Percentiles rank a stretch among this genome's conserved stretches.
Conservation (phyloP, 1,140 invertebrate species). For the Drosophila pectinifera region DNA sequence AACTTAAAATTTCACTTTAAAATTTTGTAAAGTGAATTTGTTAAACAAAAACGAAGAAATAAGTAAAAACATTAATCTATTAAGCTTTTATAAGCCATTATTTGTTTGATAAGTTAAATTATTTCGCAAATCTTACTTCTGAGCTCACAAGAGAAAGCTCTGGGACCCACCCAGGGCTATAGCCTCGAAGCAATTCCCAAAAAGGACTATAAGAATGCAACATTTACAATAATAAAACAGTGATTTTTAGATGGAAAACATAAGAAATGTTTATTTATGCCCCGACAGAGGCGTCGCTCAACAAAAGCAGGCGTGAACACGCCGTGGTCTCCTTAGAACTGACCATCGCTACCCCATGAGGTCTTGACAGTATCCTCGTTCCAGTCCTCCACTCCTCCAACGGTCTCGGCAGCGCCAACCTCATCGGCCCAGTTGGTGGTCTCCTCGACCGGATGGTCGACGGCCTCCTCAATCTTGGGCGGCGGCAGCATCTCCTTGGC, state of each 20-base stretch:
- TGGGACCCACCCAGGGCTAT: no score
- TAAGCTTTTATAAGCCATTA: no score
- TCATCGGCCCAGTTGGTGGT: conserved; percentile 85
- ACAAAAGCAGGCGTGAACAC: not conserved
- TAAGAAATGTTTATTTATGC: conserved; percentile 71
- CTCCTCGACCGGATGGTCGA: conserved; percentile 83
- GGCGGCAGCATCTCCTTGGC: conserved; percentile 91
- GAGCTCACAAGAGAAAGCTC: no score
- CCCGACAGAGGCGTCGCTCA: conserved; percentile 30
- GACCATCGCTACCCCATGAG: conserved; percentile 84
- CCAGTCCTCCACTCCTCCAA: conserved; percentile 86
- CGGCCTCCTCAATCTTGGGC: conserved; percentile 85
- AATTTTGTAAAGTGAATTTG: no score
- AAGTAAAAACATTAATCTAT: no score
- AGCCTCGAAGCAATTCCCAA: no score
- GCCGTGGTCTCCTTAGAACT: conserved; percentile 65
- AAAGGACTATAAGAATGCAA: no score
- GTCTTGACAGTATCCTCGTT: conserved; percentile 85
- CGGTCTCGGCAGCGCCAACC: conserved; percentile 75
- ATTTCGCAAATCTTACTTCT: no score
- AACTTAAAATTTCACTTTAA: no score
- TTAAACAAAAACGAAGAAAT: no score
- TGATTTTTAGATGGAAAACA: conserved; percentile 52
- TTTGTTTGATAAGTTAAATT: no score
- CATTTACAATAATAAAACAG: no score